These are phyloP conservation scores for Capromys pilorides DNA, from an alignment of 2,797 vertebrate genomes.

Conservation along the genomic window DNA sequence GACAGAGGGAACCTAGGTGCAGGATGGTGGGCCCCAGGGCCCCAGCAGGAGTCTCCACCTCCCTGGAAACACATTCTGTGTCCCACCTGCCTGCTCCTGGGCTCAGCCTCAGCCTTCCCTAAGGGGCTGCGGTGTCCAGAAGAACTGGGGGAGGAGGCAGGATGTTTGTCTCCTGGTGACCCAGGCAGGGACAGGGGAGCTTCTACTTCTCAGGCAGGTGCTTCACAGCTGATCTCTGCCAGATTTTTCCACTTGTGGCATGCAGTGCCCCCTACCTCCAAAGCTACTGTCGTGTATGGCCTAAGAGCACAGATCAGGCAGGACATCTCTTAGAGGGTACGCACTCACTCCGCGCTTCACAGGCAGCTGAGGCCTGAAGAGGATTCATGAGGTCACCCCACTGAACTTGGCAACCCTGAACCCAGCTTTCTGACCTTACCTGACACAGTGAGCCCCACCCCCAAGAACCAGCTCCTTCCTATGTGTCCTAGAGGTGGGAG, in stretches of 20 bases:
- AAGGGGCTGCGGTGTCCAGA: neutral
- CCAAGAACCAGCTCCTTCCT: neutral
- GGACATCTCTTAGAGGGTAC: neutral
- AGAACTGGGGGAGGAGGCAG: neutral
- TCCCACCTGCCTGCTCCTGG: too few relatives aligned
- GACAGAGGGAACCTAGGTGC: neutral
- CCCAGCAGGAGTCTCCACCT: neutral
- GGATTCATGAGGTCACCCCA: neutral
- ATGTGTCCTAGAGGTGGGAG: neutral
- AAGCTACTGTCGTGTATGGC: neutral
- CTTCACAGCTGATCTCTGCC: conserved; percentile 71
- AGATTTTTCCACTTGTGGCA: neutral
- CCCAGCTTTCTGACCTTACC: neutral
- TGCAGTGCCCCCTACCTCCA: neutral
- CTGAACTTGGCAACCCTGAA: accelerated
- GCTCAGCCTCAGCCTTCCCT: neutral
- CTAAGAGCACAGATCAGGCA: neutral
- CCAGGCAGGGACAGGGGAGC: neutral
- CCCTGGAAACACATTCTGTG: neutral
- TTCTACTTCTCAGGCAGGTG: conserved; percentile 18
- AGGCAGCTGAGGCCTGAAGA: neutral
- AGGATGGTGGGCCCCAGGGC: too few relatives aligned
- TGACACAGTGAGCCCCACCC: neutral
- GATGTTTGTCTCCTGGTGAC: neutral
- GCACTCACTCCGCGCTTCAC: neutral